phyloP scores from a whole-genome alignment of 2,888 invertebrate species.

The Parnassius glacialis region DNA sequence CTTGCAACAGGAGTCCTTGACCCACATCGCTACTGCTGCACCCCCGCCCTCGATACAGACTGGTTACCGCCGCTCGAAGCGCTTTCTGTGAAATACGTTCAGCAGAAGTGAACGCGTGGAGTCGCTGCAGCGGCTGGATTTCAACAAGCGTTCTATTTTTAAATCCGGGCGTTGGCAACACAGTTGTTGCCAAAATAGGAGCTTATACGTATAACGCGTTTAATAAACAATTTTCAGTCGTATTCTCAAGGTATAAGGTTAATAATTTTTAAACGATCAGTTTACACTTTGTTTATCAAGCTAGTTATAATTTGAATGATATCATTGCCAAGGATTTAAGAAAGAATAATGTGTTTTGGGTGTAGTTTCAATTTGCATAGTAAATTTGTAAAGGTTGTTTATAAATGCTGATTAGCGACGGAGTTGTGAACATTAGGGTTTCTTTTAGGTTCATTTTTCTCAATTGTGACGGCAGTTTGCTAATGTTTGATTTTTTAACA shows the following conservation, averaged over 20 bases:
- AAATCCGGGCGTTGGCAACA: conserved; percentile 45
- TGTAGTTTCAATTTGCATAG: background rate
- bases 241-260: background rate
- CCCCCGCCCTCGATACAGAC: conserved; percentile 25
- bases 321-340: conserved; percentile 5
- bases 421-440: too few species aligned
- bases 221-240: conserved; percentile 8
- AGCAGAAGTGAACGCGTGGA: conserved; percentile 25
- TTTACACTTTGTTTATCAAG: conserved; percentile 5
- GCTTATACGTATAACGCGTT: conserved; percentile 1
- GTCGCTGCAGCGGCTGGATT: conserved; percentile 39
- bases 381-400: background rate
- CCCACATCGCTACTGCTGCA: conserved; percentile 32
- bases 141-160: conserved; percentile 40
- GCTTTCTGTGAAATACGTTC: conserved; percentile 26
- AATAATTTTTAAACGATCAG: background rate
- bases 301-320: conserved; percentile 9
- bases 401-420: too few species aligned
- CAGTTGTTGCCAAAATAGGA: conserved; percentile 23
- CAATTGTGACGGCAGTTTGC: too few species aligned
- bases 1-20: conserved; percentile 37
- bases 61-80: conserved; percentile 29
- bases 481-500: too few species aligned
- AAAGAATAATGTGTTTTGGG: background rate
- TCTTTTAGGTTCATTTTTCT: too few species aligned